A percentile compares a stretch with the other conserved stretches of the same genome.
Evolutionary conservation across 2,113 vertebrate species (phyloP).

Genomic region (Oryctolagus cuniculus): DNA sequence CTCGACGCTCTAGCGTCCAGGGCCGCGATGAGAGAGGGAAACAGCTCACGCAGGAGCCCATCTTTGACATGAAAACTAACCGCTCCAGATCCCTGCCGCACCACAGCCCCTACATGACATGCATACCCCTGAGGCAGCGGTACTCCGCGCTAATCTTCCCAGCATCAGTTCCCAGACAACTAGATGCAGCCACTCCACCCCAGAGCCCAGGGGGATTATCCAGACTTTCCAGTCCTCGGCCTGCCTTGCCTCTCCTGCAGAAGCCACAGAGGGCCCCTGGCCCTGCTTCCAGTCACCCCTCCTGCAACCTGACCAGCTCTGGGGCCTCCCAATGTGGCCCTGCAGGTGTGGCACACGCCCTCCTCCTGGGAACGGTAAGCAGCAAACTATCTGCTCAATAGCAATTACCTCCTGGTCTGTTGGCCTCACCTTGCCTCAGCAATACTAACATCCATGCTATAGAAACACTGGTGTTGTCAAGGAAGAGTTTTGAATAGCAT

Average conservation of each 20-base stretch:
- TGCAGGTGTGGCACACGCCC: accelerated
- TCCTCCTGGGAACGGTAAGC: neutral
- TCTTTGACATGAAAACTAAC: neutral
- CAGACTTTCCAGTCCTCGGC: accelerated
- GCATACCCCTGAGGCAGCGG: accelerated
- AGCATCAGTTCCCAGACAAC: neutral
- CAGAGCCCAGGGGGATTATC: neutral
- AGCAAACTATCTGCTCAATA: neutral
- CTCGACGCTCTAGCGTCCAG: neutral
- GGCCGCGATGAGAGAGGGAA: neutral
- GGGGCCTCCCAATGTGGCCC: accelerated
- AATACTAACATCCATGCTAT: neutral
- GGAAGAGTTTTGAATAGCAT: neutral
- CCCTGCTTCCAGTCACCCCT: accelerated
- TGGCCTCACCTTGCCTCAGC: neutral
- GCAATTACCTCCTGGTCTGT: neutral
- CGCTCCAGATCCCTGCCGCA: accelerated
- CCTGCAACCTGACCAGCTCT: accelerated
- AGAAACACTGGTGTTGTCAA: neutral
- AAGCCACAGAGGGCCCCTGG: neutral
- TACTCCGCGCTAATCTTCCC: neutral
- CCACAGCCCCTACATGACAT: accelerated
- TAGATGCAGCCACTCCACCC: neutral
- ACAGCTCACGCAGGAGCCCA: neutral
- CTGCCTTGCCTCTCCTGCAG: neutral